Percentiles rank a stretch among this genome's conserved stretches.
phyloP scores from a whole-genome alignment of 2,797 vertebrate genomes.

The Amblyraja radiata region DNA sequence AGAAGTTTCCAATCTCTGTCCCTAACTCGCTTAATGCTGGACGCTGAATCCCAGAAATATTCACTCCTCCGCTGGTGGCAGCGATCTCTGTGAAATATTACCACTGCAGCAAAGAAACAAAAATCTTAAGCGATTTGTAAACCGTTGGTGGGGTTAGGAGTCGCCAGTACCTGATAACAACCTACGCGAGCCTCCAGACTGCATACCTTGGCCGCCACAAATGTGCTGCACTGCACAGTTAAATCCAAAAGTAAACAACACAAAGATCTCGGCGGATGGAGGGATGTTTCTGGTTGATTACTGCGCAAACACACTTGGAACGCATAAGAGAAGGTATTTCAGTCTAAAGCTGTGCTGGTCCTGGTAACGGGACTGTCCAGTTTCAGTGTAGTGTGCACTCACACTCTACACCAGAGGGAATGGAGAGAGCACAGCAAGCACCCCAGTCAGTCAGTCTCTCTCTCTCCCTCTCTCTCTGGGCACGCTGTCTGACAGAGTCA shows the following conservation, averaged over 20 bases:
- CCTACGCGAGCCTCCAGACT: not conserved
- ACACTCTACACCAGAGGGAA: not conserved
- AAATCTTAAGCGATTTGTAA: not conserved
- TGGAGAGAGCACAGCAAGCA: not conserved
- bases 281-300: not conserved
- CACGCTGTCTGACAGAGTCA: constrained; percentile 9
- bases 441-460: not conserved
- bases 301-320: not conserved
- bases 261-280: not conserved
- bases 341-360: not conserved
- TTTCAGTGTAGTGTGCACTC: not conserved
- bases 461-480: not conserved
- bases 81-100: not conserved
- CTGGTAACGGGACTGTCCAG: not conserved
- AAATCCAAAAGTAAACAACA: not conserved
- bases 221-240: not conserved
- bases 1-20: not conserved
- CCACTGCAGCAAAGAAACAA: not conserved
- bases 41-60: not conserved
- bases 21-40: not conserved
- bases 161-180: not conserved
- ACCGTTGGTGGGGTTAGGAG: not conserved
- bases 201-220: not conserved
- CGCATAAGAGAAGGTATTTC: not conserved
- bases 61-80: not conserved